Conservation (phyloP, 2,797 vertebrate species). For the Gallinago nigripennis region DNA sequence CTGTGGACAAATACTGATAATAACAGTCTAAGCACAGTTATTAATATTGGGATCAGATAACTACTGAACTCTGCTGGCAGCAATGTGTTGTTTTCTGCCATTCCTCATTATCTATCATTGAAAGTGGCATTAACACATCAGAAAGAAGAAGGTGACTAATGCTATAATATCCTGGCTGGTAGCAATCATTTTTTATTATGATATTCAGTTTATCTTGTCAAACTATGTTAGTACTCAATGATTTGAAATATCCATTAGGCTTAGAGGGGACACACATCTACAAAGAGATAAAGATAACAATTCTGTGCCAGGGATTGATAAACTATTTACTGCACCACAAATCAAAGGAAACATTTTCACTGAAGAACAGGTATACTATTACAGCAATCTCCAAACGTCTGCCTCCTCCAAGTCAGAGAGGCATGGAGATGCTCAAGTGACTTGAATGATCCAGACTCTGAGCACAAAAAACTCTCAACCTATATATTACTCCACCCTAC, state of each 20-base stretch:
- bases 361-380: neutral
- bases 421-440: neutral
- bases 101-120: neutral
- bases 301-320: neutral
- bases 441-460: neutral
- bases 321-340: neutral
- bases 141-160: neutral
- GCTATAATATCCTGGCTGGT: neutral
- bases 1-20: neutral
- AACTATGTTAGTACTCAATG: neutral
- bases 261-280: neutral
- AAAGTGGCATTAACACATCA: neutral
- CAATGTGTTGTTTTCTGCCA: neutral
- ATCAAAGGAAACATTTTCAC: constrained; percentile 13
- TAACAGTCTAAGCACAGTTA: neutral
- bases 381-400: neutral
- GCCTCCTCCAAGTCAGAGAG: neutral
- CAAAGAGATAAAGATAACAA: neutral
- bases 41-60: neutral
- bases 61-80: neutral
- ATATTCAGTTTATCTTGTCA: neutral
- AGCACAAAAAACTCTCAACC: neutral
- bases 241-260: constrained; percentile 4
- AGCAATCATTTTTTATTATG: neutral
- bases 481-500: neutral